Evolutionary conservation across 1,140 invertebrate genomes (phyloP).

Genomic region (Amphibalanus amphitrite): DNA sequence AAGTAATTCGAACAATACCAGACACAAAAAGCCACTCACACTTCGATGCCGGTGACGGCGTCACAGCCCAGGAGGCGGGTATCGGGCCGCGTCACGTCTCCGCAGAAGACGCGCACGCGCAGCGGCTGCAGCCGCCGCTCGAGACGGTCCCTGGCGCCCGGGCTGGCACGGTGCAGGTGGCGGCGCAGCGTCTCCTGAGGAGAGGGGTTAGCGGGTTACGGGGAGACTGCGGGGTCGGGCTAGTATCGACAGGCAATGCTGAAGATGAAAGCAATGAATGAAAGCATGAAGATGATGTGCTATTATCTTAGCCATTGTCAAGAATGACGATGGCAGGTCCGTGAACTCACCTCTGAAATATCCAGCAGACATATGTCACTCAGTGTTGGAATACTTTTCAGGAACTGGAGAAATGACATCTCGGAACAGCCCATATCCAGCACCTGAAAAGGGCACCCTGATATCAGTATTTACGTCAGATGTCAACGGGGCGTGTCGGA

Average conservation of each 20-base stretch:
- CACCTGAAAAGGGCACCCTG: neutral
- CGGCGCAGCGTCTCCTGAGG: neutral
- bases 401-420: neutral
- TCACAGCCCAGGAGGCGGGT: neutral
- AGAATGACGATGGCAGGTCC: no score
- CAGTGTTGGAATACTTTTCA: neutral
- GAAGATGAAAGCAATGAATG: no score
- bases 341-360: neutral
- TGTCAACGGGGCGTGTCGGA: neutral
- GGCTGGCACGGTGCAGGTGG: neutral
- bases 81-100: neutral
- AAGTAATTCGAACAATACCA: no score
- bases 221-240: no score
- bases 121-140: neutral
- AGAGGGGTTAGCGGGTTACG: no score
- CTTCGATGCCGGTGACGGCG: neutral
- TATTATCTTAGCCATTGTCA: no score
- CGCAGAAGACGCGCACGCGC: constrained; percentile 5
- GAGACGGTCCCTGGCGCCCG: neutral
- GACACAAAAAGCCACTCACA: neutral
- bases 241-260: no score
- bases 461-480: neutral
- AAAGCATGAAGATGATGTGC: no score
- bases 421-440: neutral
- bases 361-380: neutral